These are phyloP conservation scores for Centropus bengalensis DNA, from an alignment of 2,113 vertebrate species.

Conservation along the genomic window DNA sequence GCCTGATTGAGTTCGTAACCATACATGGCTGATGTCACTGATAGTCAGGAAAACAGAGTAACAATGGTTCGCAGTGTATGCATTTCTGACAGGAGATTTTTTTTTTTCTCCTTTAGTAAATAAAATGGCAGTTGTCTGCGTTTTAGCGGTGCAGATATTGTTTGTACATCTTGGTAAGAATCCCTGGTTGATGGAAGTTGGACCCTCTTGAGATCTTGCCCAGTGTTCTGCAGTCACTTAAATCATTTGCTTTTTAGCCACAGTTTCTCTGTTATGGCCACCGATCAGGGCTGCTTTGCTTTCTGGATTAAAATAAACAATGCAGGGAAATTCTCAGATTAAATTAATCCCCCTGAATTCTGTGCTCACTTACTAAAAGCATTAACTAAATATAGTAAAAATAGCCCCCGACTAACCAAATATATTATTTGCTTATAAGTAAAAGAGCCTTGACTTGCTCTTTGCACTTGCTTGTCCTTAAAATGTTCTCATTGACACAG, in stretches of 20 bases:
- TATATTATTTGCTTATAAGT: not conserved
- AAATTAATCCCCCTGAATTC: not conserved
- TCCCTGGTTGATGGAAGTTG: not conserved
- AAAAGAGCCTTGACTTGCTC: not conserved
- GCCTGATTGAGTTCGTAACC: not conserved
- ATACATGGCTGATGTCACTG: accelerated
- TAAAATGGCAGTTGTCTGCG: not conserved
- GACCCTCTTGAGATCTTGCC: not conserved
- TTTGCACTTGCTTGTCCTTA: not conserved
- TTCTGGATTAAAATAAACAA: conserved; percentile 1
- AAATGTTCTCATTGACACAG: not conserved
- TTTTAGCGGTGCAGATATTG: not conserved
- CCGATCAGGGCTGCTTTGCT: not conserved
- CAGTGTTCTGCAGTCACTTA: not conserved
- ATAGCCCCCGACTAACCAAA: not conserved
- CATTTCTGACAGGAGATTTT: not conserved
- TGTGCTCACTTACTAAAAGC: not conserved
- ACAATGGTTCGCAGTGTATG: not conserved
- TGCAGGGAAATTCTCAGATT: not conserved
- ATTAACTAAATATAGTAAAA: not conserved
- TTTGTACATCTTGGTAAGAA: not conserved
- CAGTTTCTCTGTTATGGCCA: not conserved
- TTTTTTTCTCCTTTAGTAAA: not conserved
- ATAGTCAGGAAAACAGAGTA: not conserved
- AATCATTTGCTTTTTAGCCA: not conserved